These are phyloP conservation scores for Melieria crassipennis DNA, from an alignment of 2,888 invertebrate species.

Conservation along the genomic window DNA sequence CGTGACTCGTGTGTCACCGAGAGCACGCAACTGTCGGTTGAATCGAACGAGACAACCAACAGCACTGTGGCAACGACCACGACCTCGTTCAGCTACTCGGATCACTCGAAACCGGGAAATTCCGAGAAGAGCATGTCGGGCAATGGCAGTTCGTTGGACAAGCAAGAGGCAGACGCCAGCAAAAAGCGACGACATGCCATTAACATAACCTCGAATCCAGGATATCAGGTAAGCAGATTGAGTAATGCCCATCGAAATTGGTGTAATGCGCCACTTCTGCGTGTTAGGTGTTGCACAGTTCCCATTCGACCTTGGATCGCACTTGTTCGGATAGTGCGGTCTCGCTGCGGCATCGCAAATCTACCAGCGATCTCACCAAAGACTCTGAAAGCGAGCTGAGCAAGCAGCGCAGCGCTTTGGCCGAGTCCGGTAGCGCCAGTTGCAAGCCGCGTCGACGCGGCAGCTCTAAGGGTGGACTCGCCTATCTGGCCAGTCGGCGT, in stretches of 20 bases:
- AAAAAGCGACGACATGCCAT: conserved; percentile 63
- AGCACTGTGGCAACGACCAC: conserved; percentile 59
- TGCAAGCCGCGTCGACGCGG: conserved; percentile 73
- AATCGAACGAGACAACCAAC: conserved; percentile 59
- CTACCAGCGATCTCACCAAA: conserved; percentile 78
- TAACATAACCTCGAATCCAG: conserved; percentile 66
- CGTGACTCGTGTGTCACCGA: conserved; percentile 65
- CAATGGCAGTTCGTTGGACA: conserved; percentile 25
- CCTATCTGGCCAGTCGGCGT: conserved; percentile 85
- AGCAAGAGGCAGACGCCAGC: conserved; percentile 21
- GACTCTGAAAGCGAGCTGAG: conserved; percentile 62
- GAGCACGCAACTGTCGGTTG: conserved; percentile 62
- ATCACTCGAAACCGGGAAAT: conserved; percentile 34
- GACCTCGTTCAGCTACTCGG: conserved; percentile 59
- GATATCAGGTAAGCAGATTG: conserved; percentile 57
- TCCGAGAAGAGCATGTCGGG: conserved; percentile 27
- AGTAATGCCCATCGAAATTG: neutral
- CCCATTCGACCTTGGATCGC: conserved; percentile 64
- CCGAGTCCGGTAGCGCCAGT: conserved; percentile 40
- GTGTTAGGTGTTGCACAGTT: conserved; percentile 61
- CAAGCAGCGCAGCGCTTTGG: conserved; percentile 60
- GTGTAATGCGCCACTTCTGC: conserved; percentile 12
- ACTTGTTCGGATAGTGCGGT: conserved; percentile 66
- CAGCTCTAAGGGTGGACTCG: conserved; percentile 72
- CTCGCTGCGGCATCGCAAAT: conserved; percentile 72